Evolutionary conservation across 2,888 invertebrate genomes (phyloP).

Genomic region (Polylopha cassiicola): DNA sequence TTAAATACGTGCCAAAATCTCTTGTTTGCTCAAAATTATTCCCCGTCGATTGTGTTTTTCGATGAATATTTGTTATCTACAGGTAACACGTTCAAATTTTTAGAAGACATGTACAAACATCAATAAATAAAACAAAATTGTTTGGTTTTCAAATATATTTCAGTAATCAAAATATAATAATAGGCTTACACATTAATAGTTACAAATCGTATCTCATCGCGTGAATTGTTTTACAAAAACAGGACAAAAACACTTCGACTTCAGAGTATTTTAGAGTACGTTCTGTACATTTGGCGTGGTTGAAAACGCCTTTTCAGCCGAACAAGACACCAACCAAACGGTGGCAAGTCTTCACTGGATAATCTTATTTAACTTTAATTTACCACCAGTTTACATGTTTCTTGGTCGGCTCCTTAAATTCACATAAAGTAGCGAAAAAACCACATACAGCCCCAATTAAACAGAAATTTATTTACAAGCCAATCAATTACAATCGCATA

Average conservation of each 20-base stretch:
- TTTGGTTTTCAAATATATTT: slow-evolving; percentile 74
- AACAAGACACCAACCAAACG: slow-evolving; percentile 21
- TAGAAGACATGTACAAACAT: too few relatives aligned
- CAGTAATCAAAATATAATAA: slow-evolving; percentile 78
- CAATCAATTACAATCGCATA: slow-evolving; percentile 54
- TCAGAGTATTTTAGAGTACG: slow-evolving; percentile 14
- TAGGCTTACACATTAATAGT: slow-evolving; percentile 75
- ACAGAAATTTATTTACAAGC: slow-evolving; percentile 39
- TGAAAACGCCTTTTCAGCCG: slow-evolving; percentile 29
- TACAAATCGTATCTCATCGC: slow-evolving; percentile 71
- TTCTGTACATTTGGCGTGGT: slow-evolving; percentile 19
- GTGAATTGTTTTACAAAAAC: slow-evolving; percentile 39
- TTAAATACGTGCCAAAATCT: too few relatives aligned
- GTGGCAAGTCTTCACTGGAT: slow-evolving; percentile 12
- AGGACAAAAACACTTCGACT: slow-evolving; percentile 29
- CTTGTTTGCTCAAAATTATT: too few relatives aligned
- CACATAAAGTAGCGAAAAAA: slow-evolving; percentile 30
- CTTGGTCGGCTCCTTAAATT: slow-evolving; percentile 7
- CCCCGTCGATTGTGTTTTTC: too few relatives aligned
- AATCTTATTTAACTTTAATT: not conserved
- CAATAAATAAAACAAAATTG: slow-evolving; percentile 39
- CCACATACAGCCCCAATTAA: slow-evolving; percentile 30
- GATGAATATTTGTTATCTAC: too few relatives aligned
- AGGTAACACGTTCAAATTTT: too few relatives aligned
- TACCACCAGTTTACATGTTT: not conserved